Evolutionary conservation across 2,888 invertebrate species (phyloP).

Genomic region (Carterocephalus palaemon): DNA sequence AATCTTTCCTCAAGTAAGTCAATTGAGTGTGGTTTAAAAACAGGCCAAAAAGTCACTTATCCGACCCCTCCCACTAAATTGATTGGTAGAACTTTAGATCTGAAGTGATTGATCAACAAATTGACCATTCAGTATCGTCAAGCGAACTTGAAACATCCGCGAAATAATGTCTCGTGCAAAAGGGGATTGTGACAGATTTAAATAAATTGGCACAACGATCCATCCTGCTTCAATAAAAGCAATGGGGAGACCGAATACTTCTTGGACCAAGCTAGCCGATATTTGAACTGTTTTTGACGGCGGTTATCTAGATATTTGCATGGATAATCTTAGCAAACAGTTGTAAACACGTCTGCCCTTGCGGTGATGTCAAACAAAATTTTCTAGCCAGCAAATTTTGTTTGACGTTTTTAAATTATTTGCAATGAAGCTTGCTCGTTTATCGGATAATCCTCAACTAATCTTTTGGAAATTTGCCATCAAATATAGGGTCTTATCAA

Average conservation of each 20-base stretch:
- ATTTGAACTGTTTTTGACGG: slow-evolving; percentile 25
- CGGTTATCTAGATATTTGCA: slow-evolving; percentile 26
- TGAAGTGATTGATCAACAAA: background rate
- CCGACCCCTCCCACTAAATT: background rate
- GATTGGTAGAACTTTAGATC: background rate
- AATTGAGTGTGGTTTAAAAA: too few species aligned
- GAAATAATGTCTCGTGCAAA: slow-evolving; percentile 45
- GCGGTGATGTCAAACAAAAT: slow-evolving; percentile 17
- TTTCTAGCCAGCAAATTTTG: slow-evolving; percentile 1
- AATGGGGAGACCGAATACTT: slow-evolving; percentile 30
- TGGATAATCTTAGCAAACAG: slow-evolving; percentile 22
- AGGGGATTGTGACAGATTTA: slow-evolving; percentile 42
- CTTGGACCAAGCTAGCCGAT: slow-evolving; percentile 25
- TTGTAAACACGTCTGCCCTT: slow-evolving; percentile 16
- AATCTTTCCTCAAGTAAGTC: too few species aligned
- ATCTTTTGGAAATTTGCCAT: too few species aligned
- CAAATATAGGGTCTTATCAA: too few species aligned
- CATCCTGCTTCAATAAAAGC: slow-evolving; percentile 55
- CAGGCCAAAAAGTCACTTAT: too few species aligned
- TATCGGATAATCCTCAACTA: too few species aligned
- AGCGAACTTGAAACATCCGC: background rate
- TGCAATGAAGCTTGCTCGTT: too few species aligned
- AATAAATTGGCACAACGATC: slow-evolving; percentile 64
- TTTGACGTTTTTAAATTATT: too few species aligned
- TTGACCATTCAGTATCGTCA: slow-evolving; percentile 10